Base-by-base conservation (phyloP, 2,113 vertebrate species). In the Phoxinus phoxinus region DNA sequence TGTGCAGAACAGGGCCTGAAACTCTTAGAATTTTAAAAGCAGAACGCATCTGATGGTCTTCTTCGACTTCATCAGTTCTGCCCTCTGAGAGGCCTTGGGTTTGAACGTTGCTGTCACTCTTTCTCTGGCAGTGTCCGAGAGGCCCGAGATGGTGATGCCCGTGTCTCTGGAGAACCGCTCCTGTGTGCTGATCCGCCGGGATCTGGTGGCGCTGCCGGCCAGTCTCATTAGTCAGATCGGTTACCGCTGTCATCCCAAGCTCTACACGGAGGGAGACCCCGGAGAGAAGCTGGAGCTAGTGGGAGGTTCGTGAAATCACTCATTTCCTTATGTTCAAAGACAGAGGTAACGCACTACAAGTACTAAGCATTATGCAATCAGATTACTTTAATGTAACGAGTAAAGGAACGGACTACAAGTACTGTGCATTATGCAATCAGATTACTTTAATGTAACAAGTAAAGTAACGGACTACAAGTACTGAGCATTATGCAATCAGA, bases 211-310 rank as follows among this genome's bases (percentile, higher is more conserved):
- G 0, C 96, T 99, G 69, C 98, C 98, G 0, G 98, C 98, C 87
- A 99, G 98, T 86, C 96, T 99, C 67, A 97, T 99, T 95, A 99
- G 97, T 90, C 98, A 99, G 91, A 99, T 99, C 0, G 98, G 98
- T 0, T 99, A 99, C 91, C 96, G 98, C n/a, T 99, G 98, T 91
- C 98, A 99, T 93, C 97, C 97, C 0, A 99, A 99, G 59, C 98
- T 99, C 87, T 99, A 99, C 94, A 97, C 97, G 0, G 98, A 99
- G 92, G 98, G 98, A 3, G 98, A 99, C 90, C 98, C 98, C 0
- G 98, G 98, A 8, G 98, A 99, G 88, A 99, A 99, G 90, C 95
- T 99, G 90, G 98, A 99, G 93, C 94, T 99, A 0, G 98, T 99
- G 37, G 98, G 95, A 94, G 98, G 98, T 99, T 90, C 73, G 82